Conservation (phyloP, 2,888 invertebrate genomes). For the Agrochola litura region DNA sequence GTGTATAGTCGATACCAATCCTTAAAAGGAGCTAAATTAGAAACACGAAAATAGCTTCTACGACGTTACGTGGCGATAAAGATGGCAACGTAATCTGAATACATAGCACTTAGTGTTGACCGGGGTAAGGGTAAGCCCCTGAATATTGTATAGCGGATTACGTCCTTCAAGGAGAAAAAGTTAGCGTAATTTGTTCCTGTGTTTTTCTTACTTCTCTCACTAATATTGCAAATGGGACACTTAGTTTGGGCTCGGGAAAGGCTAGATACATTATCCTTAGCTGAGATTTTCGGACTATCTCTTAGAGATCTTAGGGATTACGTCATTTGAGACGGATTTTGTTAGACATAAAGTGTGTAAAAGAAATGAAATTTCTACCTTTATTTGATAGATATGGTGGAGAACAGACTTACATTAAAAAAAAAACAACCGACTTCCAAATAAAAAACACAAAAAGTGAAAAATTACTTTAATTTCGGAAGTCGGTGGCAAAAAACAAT, state of each 20-base stretch:
- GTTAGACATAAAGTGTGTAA: neutral
- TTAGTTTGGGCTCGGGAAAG: constrained; percentile 39
- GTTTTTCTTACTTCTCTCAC: constrained; percentile 38
- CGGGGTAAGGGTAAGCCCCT: constrained; percentile 32
- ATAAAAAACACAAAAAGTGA: too few species aligned
- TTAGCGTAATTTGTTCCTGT: constrained; percentile 48
- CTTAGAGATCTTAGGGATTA: constrained; percentile 31
- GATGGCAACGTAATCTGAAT: constrained; percentile 63
- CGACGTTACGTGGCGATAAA: constrained; percentile 41
- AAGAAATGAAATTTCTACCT: neutral
- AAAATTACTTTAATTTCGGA: too few species aligned
- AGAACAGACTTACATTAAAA: neutral
- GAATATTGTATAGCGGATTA: constrained; percentile 65
- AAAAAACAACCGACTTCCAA: too few species aligned
- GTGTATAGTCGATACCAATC: constrained; percentile 5
- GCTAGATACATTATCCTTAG: constrained; percentile 39
- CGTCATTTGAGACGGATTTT: constrained; percentile 15
- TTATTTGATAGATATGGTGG: too few species aligned
- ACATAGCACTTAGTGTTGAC: constrained; percentile 58
- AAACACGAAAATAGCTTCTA: constrained; percentile 44
- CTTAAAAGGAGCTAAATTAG: constrained; percentile 45
- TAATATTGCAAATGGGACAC: constrained; percentile 54
- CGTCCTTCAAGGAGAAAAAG: constrained; percentile 50
- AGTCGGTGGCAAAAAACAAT: too few species aligned
- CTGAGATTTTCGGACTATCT: constrained; percentile 40